Base-by-base conservation (phyloP, 2,113 vertebrate species). In the Chloroceryle aenea region DNA sequence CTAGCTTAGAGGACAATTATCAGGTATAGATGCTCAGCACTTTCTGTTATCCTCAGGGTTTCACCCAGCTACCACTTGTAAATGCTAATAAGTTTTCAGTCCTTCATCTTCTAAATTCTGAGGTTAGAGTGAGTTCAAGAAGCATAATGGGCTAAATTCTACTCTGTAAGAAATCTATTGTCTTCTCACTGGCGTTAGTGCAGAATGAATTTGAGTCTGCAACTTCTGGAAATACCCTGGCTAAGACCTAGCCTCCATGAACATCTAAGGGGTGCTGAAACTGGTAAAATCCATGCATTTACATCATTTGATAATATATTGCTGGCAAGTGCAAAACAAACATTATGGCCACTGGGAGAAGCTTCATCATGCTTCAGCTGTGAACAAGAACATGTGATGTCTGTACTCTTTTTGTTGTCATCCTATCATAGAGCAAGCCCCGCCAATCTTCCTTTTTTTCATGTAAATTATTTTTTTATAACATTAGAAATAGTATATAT, bases 361-460 rank as follows among this genome's bases (percentile, higher is more conserved):
- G 61, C 36, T 48, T 61, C 56, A 42, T 30, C 29, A 42, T 15
- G 19, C 27, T 87, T 55, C 59, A 62, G 12, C 36, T 81, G 12
- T 26, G 19, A 91, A 16, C 38, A 63, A 48, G 40, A 80, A 14
- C 2, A 1, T 47, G 55, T 36, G 10, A 47, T 19, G 9, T 15
- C 15, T 58, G n/a, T 29, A 66, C 40, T 18, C 29, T 36, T 58
- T 56, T 40, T 30, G 23, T 52, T 86, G 15, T 27, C 22, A n/a
- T 15, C 0, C 0, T 64, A 10, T 12, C 29, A 10, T 2, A 48
- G 21, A 23, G 14, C 19, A 71, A 52, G 23, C 2, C 8, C 16
- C 29, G 62, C 3, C 8, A 77, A 77, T 12, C 38, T 74, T 85
- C 13, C 12, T 20, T n/a, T 75, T 42, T 42, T 14, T 12, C 19